A percentile compares a stretch with the other conserved stretches of the same genome.
phyloP scores from a whole-genome alignment of 1,140 invertebrate genomes.

The Drosophila truncata region DNA sequence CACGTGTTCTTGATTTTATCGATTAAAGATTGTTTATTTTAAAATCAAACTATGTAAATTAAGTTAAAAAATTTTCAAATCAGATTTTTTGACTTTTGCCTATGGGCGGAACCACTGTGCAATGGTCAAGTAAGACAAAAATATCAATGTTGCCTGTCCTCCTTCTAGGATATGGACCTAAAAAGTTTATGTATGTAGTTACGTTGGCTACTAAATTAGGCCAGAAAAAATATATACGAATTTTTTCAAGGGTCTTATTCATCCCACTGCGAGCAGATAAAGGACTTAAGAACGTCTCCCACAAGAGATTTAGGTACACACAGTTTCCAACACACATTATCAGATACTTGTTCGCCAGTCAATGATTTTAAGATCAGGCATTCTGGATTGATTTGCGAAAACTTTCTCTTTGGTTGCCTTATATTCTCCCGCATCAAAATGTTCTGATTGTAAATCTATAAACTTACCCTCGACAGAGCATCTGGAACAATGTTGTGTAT shows the following conservation, averaged over 20 bases:
- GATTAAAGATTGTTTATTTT: too few species aligned
- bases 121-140: too few species aligned
- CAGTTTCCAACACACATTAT: background rate
- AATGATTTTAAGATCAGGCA: background rate
- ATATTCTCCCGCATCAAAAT: background rate
- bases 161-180: too few species aligned
- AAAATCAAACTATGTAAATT: too few species aligned
- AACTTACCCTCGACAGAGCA: too few species aligned
- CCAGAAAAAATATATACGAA: background rate
- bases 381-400: background rate
- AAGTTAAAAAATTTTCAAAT: too few species aligned
- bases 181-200: too few species aligned
- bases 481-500: background rate
- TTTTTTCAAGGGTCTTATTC: background rate
- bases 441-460: background rate
- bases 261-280: constrained; percentile 1
- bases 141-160: too few species aligned
- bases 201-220: background rate
- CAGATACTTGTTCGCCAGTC: background rate
- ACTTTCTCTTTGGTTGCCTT: background rate
- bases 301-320: background rate
- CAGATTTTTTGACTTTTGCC: too few species aligned
- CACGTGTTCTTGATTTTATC: too few species aligned
- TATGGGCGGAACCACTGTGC: too few species aligned
- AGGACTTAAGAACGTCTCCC: background rate